Evolutionary conservation across 1,140 invertebrate species (phyloP).

Genomic region (Brachionus paranguensis): DNA sequence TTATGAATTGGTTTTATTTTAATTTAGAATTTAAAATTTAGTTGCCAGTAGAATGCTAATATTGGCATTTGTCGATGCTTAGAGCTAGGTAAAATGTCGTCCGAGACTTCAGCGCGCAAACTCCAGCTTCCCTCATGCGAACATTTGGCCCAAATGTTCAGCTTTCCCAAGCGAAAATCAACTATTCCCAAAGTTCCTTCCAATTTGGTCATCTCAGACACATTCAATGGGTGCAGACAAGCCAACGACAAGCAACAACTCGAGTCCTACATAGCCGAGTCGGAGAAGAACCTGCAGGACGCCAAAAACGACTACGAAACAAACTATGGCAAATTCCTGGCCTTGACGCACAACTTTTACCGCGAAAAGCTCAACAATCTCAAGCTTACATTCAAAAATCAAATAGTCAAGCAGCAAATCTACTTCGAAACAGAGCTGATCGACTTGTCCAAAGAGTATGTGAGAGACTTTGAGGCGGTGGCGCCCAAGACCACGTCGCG

Average conservation of each 20-base stretch:
- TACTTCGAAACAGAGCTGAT: constrained; percentile 29
- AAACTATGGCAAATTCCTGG: neutral
- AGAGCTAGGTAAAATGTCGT: neutral
- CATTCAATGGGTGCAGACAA: neutral
- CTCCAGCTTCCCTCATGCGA: neutral
- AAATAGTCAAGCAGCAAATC: constrained; percentile 39
- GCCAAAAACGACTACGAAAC: constrained; percentile 14
- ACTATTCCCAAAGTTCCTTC: constrained; percentile 21
- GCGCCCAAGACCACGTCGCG: neutral
- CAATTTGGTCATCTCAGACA: neutral
- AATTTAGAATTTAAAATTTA: neutral
- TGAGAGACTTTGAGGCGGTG: neutral
- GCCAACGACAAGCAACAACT: neutral
- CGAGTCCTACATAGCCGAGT: neutral
- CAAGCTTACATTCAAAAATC: constrained; percentile 19
- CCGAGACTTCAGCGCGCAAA: neutral
- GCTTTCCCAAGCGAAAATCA: neutral
- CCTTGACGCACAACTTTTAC: neutral
- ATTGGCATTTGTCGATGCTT: neutral
- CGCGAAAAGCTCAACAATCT: constrained; percentile 4
- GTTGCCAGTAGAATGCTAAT: neutral
- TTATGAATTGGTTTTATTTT: neutral
- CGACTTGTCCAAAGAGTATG: constrained; percentile 23
- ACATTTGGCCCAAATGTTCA: neutral
- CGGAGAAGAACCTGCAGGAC: neutral